These are phyloP conservation scores for Engraulis encrasicolus DNA, from an alignment of 2,113 vertebrate genomes.

Conservation along the genomic window DNA sequence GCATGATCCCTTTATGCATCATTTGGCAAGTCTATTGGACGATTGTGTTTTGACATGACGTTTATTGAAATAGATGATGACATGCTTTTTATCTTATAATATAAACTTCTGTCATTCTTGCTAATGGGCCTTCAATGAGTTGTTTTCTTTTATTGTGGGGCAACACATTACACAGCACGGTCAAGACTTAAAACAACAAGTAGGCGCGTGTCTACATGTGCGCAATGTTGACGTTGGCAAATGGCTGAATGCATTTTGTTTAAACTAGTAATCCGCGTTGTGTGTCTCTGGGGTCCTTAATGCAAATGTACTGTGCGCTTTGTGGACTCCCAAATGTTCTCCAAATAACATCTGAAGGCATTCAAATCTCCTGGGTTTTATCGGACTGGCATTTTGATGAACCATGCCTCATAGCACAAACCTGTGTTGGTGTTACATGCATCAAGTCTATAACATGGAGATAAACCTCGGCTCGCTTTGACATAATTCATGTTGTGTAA, in stretches of 20 bases:
- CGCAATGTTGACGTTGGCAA: slow-evolving; percentile 30
- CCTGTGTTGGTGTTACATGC: slow-evolving; percentile 57
- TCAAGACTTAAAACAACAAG: not conserved
- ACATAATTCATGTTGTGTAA: slow-evolving; percentile 36
- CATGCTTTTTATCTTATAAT: slow-evolving; percentile 4
- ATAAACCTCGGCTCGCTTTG: slow-evolving; percentile 59
- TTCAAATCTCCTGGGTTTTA: slow-evolving; percentile 69
- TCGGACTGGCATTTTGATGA: slow-evolving; percentile 70
- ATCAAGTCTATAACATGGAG: slow-evolving; percentile 43
- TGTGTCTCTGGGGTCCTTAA: slow-evolving; percentile 22
- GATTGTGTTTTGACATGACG: not conserved
- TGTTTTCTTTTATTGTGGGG: slow-evolving; percentile 6
- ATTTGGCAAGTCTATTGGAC: not conserved
- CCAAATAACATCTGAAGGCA: slow-evolving; percentile 60
- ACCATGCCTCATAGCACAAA: slow-evolving; percentile 52
- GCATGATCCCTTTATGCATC: not conserved
- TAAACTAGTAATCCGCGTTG: slow-evolving; percentile 36
- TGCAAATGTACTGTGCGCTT: slow-evolving; percentile 59
- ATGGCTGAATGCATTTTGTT: slow-evolving; percentile 32
- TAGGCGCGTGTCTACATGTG: not conserved
- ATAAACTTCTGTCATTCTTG: slow-evolving; percentile 15
- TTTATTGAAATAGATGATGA: slow-evolving; percentile 12
- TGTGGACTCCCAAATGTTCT: slow-evolving; percentile 50
- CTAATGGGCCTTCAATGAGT: slow-evolving; percentile 13
- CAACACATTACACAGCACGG: not conserved